Conservation (phyloP, 2,797 vertebrate genomes). For the Parambassis ranga region DNA sequence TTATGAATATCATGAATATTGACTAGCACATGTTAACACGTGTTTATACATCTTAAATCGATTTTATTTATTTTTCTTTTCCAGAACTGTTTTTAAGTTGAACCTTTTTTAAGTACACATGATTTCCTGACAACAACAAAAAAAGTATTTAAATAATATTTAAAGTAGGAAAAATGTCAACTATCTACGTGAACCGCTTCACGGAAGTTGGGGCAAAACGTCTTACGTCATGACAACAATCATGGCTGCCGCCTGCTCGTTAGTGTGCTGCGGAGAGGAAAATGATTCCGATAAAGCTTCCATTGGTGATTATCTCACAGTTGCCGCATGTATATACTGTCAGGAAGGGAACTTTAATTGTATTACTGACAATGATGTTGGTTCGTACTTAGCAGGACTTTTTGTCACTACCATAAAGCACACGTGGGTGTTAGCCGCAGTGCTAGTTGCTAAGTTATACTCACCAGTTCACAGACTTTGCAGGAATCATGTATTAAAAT, state of each 20-base stretch:
- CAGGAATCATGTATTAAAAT: neutral
- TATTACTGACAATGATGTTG: fast-evolving
- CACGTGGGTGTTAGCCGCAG: conserved; percentile 46
- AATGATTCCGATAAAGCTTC: conserved; percentile 64
- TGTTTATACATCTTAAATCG: too few species aligned
- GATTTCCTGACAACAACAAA: too few species aligned
- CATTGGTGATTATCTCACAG: conserved; percentile 64
- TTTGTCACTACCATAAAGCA: neutral
- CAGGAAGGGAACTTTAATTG: fast-evolving
- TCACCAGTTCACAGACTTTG: neutral
- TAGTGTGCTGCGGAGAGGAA: conserved; percentile 69
- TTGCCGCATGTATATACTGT: neutral
- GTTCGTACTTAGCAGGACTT: fast-evolving
- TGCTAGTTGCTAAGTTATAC: neutral
- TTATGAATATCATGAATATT: too few species aligned
- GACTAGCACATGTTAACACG: too few species aligned
- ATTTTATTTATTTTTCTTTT: too few species aligned
- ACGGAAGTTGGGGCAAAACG: conserved; percentile 9
- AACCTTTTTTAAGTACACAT: too few species aligned
- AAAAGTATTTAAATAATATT: too few species aligned
- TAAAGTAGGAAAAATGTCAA: too few species aligned
- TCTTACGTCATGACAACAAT: conserved; percentile 34
- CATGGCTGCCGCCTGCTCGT: conserved; percentile 73
- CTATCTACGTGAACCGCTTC: too few species aligned
- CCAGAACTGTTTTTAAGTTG: too few species aligned